Evolutionary conservation across 1,140 invertebrate species (phyloP).

Genomic region (Tyrophagus putrescentiae): DNA sequence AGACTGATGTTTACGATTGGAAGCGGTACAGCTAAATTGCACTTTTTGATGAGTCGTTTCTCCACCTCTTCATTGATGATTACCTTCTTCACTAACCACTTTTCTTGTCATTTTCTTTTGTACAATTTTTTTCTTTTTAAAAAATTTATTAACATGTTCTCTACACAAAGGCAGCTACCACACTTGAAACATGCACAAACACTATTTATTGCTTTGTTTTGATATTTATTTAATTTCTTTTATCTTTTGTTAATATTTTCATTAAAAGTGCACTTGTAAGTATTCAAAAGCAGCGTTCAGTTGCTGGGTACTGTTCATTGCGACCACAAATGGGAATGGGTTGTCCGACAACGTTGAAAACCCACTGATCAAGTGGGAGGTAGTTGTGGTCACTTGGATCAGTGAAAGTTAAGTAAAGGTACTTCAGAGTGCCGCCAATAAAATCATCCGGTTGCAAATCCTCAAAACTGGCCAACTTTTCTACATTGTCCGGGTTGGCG

Average conservation of each 20-base stretch:
- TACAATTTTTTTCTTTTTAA: background rate
- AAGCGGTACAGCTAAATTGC: constrained; percentile 18
- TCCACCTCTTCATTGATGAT: background rate
- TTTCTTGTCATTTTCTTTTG: background rate
- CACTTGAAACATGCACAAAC: background rate
- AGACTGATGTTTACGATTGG: constrained; percentile 26
- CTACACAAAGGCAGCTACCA: constrained; percentile 3
- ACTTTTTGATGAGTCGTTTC: no score
- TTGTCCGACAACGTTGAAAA: background rate
- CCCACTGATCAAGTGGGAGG: background rate
- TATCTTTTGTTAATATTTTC: no score
- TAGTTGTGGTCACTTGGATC: background rate
- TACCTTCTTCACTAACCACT: background rate
- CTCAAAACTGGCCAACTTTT: background rate
- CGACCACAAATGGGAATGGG: constrained; percentile 4
- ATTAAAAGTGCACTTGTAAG: no score
- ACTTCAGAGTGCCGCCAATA: background rate
- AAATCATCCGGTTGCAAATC: background rate
- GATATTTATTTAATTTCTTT: background rate
- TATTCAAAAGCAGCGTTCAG: no score
- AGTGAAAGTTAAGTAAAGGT: background rate
- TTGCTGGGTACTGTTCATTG: no score
- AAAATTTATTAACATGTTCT: background rate
- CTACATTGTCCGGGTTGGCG: background rate
- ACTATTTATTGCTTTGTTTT: background rate